A percentile compares a stretch with the other conserved stretches of the same genome.
phyloP scores from a whole-genome alignment of 64 coral and sea anemone genomes.

The Acropora yongei region DNA sequence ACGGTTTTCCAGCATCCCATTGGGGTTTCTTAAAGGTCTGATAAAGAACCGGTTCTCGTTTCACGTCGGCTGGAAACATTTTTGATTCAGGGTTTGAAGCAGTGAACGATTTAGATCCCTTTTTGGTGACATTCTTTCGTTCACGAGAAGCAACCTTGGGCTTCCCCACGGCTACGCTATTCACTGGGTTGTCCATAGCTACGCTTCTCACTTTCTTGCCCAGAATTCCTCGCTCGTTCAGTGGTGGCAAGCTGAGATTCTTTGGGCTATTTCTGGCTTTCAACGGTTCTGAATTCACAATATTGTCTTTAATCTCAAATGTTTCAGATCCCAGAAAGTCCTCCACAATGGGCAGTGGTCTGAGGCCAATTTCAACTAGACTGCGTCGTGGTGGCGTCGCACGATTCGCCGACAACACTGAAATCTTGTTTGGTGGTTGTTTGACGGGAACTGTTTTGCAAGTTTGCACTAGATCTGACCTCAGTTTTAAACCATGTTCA shows the following conservation, averaged over 20 bases:
- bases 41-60: not conserved
- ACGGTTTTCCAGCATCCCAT: conserved; percentile 2
- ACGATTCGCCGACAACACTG: not conserved
- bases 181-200: not conserved
- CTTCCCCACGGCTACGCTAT: not conserved
- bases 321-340: not conserved
- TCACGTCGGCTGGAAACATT: not conserved
- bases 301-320: not conserved
- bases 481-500: not conserved
- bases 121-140: not conserved
- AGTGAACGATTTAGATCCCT: not conserved
- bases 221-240: not conserved
- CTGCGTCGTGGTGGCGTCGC: not conserved
- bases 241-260: not conserved
- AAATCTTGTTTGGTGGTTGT: not conserved
- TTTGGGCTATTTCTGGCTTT: not conserved
- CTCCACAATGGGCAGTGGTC: not conserved
- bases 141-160: not conserved
- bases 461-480: not conserved
- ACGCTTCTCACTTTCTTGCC: not conserved
- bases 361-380: not conserved
- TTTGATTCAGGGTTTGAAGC: not conserved
- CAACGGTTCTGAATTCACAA: not conserved
- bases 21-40: not conserved
- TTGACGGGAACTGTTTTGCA: not conserved